These are phyloP conservation scores for Phylloscopus whistleri DNA, from an alignment of 2,113 vertebrate species.

Conservation along the genomic window DNA sequence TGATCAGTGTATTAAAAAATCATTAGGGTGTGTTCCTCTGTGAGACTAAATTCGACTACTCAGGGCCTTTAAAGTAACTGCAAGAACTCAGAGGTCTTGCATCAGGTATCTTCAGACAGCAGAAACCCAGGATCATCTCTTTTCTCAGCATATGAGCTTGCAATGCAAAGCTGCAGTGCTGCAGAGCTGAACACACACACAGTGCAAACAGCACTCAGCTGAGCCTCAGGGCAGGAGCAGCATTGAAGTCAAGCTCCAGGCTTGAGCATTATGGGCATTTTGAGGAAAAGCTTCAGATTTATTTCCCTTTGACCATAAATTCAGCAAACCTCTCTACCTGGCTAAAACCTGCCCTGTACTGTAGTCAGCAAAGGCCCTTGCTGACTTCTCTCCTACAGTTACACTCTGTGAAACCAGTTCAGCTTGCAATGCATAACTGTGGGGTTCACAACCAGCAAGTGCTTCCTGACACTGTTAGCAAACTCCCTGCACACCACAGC, in stretches of 20 bases:
- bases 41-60: not conserved
- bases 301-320: not conserved
- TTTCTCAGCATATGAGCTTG: not conserved
- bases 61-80: not conserved
- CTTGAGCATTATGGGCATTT: not conserved
- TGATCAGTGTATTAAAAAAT: not conserved
- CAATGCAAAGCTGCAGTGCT: not conserved
- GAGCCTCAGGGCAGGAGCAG: not conserved
- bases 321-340: not conserved
- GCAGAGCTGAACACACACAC: not conserved
- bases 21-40: not conserved
- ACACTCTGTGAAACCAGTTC: not conserved
- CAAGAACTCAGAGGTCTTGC: not conserved
- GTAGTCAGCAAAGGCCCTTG: not conserved
- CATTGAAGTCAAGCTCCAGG: not conserved
- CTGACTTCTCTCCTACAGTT: accelerated
- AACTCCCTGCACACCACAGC: not conserved
- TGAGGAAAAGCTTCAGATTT: not conserved
- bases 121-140: not conserved
- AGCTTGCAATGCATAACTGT: not conserved
- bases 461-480: not conserved
- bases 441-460: not conserved
- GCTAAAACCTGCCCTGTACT: not conserved
- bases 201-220: not conserved
- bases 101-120: not conserved